Conservation (phyloP, 2,113 vertebrate species). For the Anoura caudifer region DNA sequence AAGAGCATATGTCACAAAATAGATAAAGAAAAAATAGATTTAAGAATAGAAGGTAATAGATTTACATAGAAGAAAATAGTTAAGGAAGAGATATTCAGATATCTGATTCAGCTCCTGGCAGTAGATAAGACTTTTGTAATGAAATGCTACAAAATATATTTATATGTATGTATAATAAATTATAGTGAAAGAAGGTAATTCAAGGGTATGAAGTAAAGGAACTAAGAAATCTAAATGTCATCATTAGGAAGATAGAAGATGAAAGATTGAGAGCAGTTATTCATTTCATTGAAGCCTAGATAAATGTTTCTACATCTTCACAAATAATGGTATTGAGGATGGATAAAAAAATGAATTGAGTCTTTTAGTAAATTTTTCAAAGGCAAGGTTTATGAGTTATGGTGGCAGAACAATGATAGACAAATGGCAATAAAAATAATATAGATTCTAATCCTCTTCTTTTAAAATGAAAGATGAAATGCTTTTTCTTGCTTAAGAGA, state of each 20-base stretch:
- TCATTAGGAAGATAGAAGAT: not conserved
- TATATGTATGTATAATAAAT: not conserved
- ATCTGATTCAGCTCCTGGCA: not conserved
- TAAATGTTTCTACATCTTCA: not conserved
- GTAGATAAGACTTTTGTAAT: not conserved
- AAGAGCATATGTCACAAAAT: not conserved
- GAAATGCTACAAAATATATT: not conserved
- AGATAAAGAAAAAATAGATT: not conserved
- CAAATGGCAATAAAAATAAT: not conserved
- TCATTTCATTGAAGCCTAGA: not conserved
- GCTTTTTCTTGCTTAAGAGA: not conserved
- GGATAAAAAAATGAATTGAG: not conserved
- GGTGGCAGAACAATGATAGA: not conserved
- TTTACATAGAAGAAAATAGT: not conserved
- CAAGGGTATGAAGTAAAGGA: not conserved
- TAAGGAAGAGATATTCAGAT: not conserved
- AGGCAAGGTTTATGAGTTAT: not conserved
- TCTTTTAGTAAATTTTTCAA: not conserved
- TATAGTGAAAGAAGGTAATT: not conserved
- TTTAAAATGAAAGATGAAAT: not conserved
- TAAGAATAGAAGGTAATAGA: not conserved
- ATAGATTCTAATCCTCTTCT: not conserved
- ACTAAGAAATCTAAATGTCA: not conserved
- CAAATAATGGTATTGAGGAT: not conserved
- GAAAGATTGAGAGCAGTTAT: not conserved